Base-by-base conservation (phyloP, 2,113 vertebrate species). In the Archilochus colubris region DNA sequence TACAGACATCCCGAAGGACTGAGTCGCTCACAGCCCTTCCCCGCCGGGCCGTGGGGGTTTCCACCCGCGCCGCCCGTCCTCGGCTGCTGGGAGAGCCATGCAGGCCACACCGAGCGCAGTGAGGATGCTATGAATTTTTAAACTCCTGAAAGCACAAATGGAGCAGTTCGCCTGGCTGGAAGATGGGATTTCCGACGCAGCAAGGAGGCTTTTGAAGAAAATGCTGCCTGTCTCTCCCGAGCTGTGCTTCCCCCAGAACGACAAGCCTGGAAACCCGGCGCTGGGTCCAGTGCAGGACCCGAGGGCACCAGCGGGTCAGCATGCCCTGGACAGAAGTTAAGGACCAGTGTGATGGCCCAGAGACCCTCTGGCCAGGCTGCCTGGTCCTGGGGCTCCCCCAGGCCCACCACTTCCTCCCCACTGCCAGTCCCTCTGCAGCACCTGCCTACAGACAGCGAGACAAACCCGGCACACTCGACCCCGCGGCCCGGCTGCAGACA, bases 111-210 rank as follows among this genome's bases (percentile, higher is more conserved):
- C 17, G 43, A 84, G 95, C 3, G 17, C 14, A 4, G 88, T 44
- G 90, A 95, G 94, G 86, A 95, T 94, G 95, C 94, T 82, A 96
- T 96, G 93, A 96, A 97, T 97, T 96, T 97, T 96, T 96, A 95
- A 97, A 96, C 86, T 95, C 93, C 89, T 95, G 86, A 94, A 89
- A 95, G 95, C 95, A 64, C 92, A 93, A 95, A 94, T 92, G 93
- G 96, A 97, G 80, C 57, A 68, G 84, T 76, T 93, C 8, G 82
- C 92, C 91, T 40, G 88, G 43, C 66, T 93, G 95, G 85, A 88
- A 93, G 85, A 89, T 1, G 63, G 96, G 96, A 95, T 96, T 96
- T 96, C 95, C 80, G 22, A 94, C 0, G 46, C 94, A 94, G 97
- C 93, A 74, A 74, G 61, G 90, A 70, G 79, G 94, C 89, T 86